Evolutionary conservation across 2,113 vertebrate genomes (phyloP).

Genomic region (Reinhardtius hippoglossoides): DNA sequence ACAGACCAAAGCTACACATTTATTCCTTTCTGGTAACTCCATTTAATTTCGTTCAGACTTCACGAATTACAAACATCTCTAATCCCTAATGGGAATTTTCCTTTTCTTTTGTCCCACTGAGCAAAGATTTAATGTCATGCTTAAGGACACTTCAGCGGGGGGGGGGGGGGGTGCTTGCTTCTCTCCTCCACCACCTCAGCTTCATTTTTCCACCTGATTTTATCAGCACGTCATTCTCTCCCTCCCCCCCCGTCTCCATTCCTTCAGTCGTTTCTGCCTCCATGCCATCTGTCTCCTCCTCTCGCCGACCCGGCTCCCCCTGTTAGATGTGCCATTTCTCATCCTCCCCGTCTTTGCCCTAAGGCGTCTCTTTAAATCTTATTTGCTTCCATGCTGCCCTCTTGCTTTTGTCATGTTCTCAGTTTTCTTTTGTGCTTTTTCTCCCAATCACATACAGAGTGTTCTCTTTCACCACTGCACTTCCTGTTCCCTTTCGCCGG

Average conservation of each 20-base stretch:
- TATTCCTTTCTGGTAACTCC: too few relatives aligned
- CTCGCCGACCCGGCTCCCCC: constrained; percentile 29
- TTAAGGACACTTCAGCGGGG: not conserved
- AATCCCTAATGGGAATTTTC: not conserved
- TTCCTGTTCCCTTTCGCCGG: not conserved
- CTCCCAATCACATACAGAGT: not conserved
- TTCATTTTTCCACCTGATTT: not conserved
- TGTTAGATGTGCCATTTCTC: constrained; percentile 26
- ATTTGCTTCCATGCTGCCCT: constrained; percentile 23
- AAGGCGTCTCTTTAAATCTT: constrained; percentile 13
- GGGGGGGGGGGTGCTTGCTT: not conserved
- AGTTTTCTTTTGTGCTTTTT: not conserved
- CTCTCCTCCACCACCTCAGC: not conserved
- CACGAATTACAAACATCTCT: not conserved
- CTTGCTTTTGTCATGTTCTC: constrained; percentile 37
- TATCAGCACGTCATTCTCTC: not conserved
- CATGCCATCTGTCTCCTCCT: constrained; percentile 55
- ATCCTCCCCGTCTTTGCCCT: constrained; percentile 26
- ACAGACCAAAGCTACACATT: too few relatives aligned
- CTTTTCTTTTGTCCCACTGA: not conserved
- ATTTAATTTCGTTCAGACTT: too few relatives aligned
- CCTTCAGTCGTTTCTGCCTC: constrained; percentile 33
- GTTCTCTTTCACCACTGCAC: not conserved
- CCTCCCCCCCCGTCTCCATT: constrained; percentile 13
- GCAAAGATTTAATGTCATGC: not conserved